Conservation (phyloP, 2,113 vertebrate species). For the Alectura lathami region DNA sequence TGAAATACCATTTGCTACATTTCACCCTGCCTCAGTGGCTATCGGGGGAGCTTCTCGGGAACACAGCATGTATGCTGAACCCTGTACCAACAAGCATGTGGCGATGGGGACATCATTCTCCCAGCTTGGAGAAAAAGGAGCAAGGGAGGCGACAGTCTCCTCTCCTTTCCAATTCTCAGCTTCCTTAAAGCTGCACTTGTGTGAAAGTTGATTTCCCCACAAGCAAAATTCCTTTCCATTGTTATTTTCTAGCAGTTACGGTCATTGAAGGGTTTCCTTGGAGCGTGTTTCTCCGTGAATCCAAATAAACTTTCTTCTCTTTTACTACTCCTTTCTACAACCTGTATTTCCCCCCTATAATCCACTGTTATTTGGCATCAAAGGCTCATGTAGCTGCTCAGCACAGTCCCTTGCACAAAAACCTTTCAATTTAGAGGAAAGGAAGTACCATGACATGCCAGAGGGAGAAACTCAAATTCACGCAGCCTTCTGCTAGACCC, state of each 20-base stretch:
- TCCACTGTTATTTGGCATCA: not conserved
- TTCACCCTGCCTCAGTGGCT: not conserved
- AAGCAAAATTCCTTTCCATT: not conserved
- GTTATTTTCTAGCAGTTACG: not conserved
- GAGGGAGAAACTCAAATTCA: not conserved
- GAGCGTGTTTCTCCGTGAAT: not conserved
- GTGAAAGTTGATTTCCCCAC: not conserved
- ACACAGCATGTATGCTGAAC: not conserved
- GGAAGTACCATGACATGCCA: accelerated
- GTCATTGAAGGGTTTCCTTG: not conserved
- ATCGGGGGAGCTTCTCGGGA: not conserved
- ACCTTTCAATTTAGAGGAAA: not conserved
- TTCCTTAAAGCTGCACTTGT: not conserved
- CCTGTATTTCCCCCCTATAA: not conserved
- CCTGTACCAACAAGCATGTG: not conserved
- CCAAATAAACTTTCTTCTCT: not conserved
- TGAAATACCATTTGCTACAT: slow-evolving; percentile 16
- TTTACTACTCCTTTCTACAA: not conserved
- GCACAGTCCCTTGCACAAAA: not conserved
- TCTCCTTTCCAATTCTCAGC: not conserved
- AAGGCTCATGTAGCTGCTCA: accelerated
- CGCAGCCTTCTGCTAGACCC: not conserved
- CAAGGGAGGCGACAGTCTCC: not conserved
- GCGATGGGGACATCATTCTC: not conserved
- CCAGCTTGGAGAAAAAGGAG: not conserved